phyloP scores from a whole-genome alignment of 2,888 invertebrate species.

The Drosophila prolongata region DNA sequence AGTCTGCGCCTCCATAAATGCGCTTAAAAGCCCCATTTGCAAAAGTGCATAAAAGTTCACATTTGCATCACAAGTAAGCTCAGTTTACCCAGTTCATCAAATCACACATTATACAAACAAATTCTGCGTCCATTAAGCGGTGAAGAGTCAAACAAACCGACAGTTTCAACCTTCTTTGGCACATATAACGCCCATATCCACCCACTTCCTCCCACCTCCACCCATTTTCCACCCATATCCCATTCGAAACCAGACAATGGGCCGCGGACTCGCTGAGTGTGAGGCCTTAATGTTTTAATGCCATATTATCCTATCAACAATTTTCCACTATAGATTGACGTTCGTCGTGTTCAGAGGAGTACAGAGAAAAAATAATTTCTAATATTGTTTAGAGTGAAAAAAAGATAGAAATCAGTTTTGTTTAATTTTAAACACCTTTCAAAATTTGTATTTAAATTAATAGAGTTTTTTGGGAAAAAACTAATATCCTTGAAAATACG shows the following conservation, averaged over 20 bases:
- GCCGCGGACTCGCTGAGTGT: constrained; percentile 24
- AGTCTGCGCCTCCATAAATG: neutral
- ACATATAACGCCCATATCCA: neutral
- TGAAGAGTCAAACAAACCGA: constrained; percentile 40
- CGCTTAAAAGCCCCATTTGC: neutral
- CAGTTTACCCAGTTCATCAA: neutral
- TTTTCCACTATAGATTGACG: constrained; percentile 48
- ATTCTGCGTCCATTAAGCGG: constrained; percentile 28
- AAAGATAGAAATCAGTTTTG: too few species aligned
- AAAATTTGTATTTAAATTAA: too few species aligned
- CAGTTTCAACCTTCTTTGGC: constrained; percentile 35
- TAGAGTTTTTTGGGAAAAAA: too few species aligned
- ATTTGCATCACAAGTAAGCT: neutral
- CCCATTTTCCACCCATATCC: neutral
- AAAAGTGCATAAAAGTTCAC: neutral
- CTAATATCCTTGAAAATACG: too few species aligned
- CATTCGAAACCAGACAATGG: constrained; percentile 31
- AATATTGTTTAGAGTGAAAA: too few species aligned
- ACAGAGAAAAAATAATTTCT: neutral
- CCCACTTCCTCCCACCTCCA: neutral
- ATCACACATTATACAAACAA: constrained; percentile 6
- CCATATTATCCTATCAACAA: constrained; percentile 74
- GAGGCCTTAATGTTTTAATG: constrained; percentile 70
- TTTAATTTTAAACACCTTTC: too few species aligned
- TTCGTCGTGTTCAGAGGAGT: constrained; percentile 23